Conservation (phyloP, 1,140 invertebrate species). For the Trinorchestia longiramus region DNA sequence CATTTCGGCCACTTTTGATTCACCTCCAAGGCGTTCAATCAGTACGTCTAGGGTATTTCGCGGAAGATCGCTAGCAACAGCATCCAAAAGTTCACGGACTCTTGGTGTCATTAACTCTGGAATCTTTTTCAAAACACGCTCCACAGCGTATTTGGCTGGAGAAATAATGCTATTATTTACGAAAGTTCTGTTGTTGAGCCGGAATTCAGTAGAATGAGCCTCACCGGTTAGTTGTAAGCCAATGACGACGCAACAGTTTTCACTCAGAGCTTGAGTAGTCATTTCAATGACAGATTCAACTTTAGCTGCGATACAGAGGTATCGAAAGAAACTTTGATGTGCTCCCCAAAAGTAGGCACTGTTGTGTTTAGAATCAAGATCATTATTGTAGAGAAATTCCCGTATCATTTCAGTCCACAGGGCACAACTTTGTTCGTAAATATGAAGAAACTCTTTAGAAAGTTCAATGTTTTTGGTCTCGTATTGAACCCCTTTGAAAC, state of each 20-base stretch:
- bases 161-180: not conserved
- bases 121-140: conserved; percentile 12
- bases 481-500: conserved; percentile 22
- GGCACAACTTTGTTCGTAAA: not conserved
- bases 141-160: not conserved
- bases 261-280: not conserved
- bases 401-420: conserved; percentile 1
- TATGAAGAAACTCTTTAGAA: not conserved
- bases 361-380: not conserved
- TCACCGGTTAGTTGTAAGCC: conserved; percentile 50
- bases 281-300: conserved; percentile 71
- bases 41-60: conserved; percentile 15
- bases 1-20: conserved; percentile 19
- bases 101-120: not conserved
- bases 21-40: conserved; percentile 21
- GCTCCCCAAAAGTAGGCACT: conserved; percentile 96
- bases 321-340: conserved; percentile 99
- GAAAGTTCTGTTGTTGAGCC: not conserved
- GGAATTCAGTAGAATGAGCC: not conserved
- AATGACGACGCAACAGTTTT: conserved; percentile 42
- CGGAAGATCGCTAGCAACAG: not conserved
- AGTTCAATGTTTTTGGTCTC: not conserved
- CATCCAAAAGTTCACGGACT: not conserved
- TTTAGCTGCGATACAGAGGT: conserved; percentile 98
- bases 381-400: not conserved